Evolutionary conservation across 2,113 vertebrate species (phyloP).

Genomic region (Prunella himalayana): DNA sequence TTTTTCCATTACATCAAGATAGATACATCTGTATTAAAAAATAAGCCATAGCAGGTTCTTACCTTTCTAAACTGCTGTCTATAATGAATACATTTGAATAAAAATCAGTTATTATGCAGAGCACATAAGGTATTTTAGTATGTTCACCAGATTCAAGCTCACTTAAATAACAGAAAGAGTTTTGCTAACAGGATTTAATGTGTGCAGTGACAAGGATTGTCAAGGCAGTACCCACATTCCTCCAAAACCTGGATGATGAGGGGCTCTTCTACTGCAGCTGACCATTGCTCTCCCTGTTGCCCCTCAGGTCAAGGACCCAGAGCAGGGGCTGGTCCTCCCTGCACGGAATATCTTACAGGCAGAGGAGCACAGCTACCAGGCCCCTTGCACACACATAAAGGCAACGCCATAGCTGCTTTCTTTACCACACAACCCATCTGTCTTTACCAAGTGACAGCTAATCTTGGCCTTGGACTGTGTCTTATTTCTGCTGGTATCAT

Average conservation of each 20-base stretch:
- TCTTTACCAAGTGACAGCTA: neutral
- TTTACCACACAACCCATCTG: neutral
- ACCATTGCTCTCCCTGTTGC: fast-evolving
- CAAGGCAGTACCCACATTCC: neutral
- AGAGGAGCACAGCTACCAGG: neutral
- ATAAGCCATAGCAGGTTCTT: neutral
- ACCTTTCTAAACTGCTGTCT: neutral
- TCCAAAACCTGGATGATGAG: neutral
- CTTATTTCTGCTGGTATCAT: neutral
- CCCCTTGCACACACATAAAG: fast-evolving
- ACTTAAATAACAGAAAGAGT: neutral
- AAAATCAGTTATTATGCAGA: neutral
- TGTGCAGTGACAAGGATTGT: neutral
- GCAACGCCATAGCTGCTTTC: neutral
- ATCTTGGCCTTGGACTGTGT: neutral
- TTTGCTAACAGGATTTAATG: neutral
- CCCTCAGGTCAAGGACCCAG: neutral
- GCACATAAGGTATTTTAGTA: neutral
- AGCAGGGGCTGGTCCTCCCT: fast-evolving
- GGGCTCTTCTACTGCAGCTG: neutral
- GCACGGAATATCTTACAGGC: fast-evolving
- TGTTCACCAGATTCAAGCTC: neutral
- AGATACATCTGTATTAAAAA: neutral
- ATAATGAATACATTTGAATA: neutral
- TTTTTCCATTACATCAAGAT: neutral